These are phyloP conservation scores for Paragorgia papillata DNA, from an alignment of 92 coral and sea anemone species.

Conservation along the genomic window DNA sequence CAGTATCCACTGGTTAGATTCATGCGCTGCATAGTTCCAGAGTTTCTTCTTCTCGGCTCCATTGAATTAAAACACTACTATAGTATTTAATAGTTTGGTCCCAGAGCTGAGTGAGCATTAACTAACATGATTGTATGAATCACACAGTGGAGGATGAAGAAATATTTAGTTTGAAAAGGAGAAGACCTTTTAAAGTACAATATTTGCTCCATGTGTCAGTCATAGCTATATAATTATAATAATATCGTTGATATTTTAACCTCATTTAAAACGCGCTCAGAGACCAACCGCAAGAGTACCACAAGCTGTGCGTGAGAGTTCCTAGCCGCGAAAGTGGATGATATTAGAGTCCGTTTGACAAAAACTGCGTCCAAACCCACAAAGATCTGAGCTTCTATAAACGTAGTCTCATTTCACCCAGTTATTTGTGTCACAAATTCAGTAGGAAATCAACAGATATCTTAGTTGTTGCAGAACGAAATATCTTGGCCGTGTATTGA, in stretches of 20 bases:
- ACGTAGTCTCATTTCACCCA: too few relatives aligned
- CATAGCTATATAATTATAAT: constrained; percentile 2
- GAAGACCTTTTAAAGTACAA: not conserved
- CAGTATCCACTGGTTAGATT: not conserved
- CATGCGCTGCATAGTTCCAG: not conserved
- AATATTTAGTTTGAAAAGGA: too few relatives aligned
- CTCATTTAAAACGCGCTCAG: not conserved
- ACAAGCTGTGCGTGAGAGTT: not conserved
- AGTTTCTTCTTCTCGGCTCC: not conserved
- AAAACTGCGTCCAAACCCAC: not conserved
- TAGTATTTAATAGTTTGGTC: too few relatives aligned
- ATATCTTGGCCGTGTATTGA: not conserved
- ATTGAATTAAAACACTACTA: too few relatives aligned
- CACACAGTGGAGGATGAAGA: too few relatives aligned
- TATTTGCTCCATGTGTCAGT: not conserved
- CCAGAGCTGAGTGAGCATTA: too few relatives aligned
- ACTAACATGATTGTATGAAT: too few relatives aligned
- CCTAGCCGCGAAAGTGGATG: not conserved
- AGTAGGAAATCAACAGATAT: not conserved
- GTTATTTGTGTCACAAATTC: not conserved
- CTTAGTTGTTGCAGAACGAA: not conserved
- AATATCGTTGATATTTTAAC: not conserved
- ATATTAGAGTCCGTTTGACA: not conserved
- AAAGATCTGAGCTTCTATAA: not conserved
- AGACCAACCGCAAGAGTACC: not conserved